Evolutionary conservation across 2,888 invertebrate species (phyloP), one percentile per base, ranked within the genome.

Genomic region (Allolobophora icterica): DNA sequence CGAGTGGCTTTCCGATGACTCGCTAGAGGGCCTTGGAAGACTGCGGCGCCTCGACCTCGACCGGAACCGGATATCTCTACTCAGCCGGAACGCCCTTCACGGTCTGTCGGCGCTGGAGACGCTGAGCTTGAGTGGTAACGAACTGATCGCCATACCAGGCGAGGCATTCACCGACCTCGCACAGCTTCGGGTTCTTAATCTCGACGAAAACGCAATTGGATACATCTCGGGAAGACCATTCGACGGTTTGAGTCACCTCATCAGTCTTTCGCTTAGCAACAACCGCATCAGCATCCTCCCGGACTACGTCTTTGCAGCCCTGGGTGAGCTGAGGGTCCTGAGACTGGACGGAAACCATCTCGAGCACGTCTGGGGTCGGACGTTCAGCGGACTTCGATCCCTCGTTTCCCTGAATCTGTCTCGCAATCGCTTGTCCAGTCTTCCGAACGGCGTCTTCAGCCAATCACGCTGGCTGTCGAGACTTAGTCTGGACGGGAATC

Each of bases 241-340:
- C 89, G 84, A 90, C 19, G 92, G 92, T 52, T 89, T 93, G 33
- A 38, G 83, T 17, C 52, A 87, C 21, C 90, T 93, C 38, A 90
- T 91, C 38, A 90, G 91, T 34, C 90, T 93, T 33, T 89, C 91
- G 30, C 91, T 93, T 19, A 90, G 91, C 35, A 52, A 92, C 89
- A 93, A 93, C 40, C 89, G 90, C 40, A 92, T 93, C 30, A 87
- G 90, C 11, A 92, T 91, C 83, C 91, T 93, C 13, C 91, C 91
- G 0, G 92, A 93, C 90, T 89, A 89, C n/a, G 89, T 92, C n/a
- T 93, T 93, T 87, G 45, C 90, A 35, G 90, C 91, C 87, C 91
- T 92, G 71, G 34, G 83, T 15, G 91, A 91, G 42, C 90, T 93
- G 35, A 91, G 38, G 35, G 87, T 91, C 34, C 91, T 93, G 24